Percentiles rank a stretch among this genome's conserved stretches.
phyloP scores from a whole-genome alignment of 2,113 vertebrate species.

The Tautogolabrus adspersus region DNA sequence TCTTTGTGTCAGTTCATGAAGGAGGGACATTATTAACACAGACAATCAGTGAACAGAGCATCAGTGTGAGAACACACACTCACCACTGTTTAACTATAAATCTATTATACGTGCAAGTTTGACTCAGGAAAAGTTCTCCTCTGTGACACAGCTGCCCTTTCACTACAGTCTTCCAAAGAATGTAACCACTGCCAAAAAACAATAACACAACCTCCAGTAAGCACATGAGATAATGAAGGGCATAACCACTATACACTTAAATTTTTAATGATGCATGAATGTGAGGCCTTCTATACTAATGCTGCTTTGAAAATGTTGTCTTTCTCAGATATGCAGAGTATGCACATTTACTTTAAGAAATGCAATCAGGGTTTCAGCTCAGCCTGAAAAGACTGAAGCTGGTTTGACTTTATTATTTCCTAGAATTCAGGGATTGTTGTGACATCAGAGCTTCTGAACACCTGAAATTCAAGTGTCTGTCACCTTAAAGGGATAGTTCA shows the following conservation, averaged over 20 bases:
- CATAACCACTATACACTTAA: constrained; percentile 5
- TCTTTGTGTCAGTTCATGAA: neutral
- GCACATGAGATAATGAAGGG: neutral
- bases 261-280: neutral
- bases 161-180: constrained; percentile 6
- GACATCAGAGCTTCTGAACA: neutral
- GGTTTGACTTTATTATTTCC: neutral
- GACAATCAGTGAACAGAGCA: neutral
- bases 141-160: neutral
- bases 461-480: neutral
- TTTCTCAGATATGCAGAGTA: neutral
- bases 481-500: no score
- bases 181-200: neutral
- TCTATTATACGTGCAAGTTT: constrained; percentile 5
- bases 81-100: neutral
- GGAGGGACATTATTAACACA: neutral
- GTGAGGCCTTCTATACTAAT: neutral
- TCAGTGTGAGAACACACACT: neutral
- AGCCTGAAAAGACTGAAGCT: neutral
- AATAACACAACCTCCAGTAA: neutral
- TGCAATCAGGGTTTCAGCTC: neutral
- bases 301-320: neutral
- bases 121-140: constrained; percentile 21
- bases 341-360: neutral
- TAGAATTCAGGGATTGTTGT: neutral